A percentile compares a stretch with the other conserved stretches of the same genome.
phyloP scores from a whole-genome alignment of 2,888 invertebrate species.

The Macaria notata region DNA sequence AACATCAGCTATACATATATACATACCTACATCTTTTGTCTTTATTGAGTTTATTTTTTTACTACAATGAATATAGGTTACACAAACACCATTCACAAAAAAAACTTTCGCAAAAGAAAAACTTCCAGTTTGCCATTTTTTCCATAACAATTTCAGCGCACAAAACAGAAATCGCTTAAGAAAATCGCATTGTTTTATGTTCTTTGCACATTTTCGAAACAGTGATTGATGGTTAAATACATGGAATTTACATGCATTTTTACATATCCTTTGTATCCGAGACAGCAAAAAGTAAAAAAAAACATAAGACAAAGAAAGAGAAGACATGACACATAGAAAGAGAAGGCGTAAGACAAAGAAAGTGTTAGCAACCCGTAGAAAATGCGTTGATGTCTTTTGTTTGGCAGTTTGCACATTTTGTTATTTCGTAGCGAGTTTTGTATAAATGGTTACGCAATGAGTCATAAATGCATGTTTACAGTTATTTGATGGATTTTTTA shows the following conservation, averaged over 20 bases:
- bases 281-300: too few relatives aligned
- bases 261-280: slow-evolving; percentile 7
- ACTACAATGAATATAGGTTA: too few relatives aligned
- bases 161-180: background rate
- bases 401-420: slow-evolving; percentile 7
- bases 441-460: slow-evolving; percentile 11
- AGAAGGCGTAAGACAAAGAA: slow-evolving; percentile 17
- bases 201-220: slow-evolving; percentile 4
- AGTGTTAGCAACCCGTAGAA: slow-evolving; percentile 3
- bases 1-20: too few relatives aligned
- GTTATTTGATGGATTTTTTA: slow-evolving; percentile 9
- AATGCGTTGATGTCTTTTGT: slow-evolving; percentile 32
- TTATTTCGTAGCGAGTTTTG: background rate
- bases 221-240: slow-evolving; percentile 8
- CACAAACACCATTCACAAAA: too few relatives aligned
- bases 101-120: background rate
- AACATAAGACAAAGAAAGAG: background rate
- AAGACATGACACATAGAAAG: background rate
- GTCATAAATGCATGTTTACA: slow-evolving; percentile 8
- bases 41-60: too few relatives aligned
- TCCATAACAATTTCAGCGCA: slow-evolving; percentile 3
- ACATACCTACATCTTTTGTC: too few relatives aligned
- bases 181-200: slow-evolving; percentile 5
- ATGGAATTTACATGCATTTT: slow-evolving; percentile 5
- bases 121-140: slow-evolving; percentile 2